These are phyloP conservation scores for Axinella damicornis DNA, from an alignment of 37 sponge, comb jelly and placozoan species.

Conservation along the genomic window DNA sequence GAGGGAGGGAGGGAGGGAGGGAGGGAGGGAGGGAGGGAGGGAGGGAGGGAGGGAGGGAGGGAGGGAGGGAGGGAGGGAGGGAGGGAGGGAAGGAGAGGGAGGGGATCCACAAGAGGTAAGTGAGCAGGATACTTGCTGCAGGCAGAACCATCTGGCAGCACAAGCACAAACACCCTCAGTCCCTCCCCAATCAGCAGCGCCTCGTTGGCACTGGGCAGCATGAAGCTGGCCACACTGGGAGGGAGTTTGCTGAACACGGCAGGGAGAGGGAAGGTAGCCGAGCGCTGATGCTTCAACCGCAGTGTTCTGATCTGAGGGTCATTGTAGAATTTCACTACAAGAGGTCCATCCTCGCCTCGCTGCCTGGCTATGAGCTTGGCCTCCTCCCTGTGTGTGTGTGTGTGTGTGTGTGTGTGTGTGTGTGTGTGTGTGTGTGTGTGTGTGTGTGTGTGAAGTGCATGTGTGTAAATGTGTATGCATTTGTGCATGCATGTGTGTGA, in stretches of 20 bases:
- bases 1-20: background rate
- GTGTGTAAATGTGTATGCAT: too few species aligned
- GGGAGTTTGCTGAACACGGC: slow-evolving; percentile 47
- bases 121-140: slow-evolving; percentile 55
- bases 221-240: slow-evolving; percentile 52
- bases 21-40: background rate
- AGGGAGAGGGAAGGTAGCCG: slow-evolving; percentile 60
- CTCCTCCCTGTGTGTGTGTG: slow-evolving; percentile 43
- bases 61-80: background rate
- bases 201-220: slow-evolving; percentile 3
- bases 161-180: slow-evolving; percentile 37
- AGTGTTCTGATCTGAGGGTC: slow-evolving; percentile 43
- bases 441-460: background rate
- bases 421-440: too few species aligned
- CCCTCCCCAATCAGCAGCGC: slow-evolving; percentile 46
- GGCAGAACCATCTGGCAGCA: slow-evolving; percentile 81
- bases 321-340: slow-evolving; percentile 67
- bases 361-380: slow-evolving; percentile 53
- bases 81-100: background rate
- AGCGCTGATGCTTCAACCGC: slow-evolving; percentile 58
- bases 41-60: background rate
- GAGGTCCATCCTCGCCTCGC: slow-evolving; percentile 72
- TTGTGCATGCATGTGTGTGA: too few species aligned
- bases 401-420: too few species aligned
- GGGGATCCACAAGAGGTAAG: background rate